These are phyloP conservation scores for Clinocottus analis DNA, from an alignment of 2,113 vertebrate genomes.

Conservation along the genomic window DNA sequence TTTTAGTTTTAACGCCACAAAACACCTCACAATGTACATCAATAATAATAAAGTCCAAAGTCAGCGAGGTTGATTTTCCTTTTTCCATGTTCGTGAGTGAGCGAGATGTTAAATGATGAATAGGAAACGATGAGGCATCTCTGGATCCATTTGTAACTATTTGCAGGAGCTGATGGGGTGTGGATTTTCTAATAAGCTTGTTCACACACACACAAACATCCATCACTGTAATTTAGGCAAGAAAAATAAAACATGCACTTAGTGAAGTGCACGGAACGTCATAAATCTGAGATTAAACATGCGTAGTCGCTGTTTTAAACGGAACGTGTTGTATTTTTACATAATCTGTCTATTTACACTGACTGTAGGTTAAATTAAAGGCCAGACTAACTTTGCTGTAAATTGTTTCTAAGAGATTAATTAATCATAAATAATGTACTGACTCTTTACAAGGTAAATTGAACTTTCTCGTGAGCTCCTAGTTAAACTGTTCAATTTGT, in stretches of 20 bases:
- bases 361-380: background rate
- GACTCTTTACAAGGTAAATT: background rate
- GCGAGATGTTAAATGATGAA: slow-evolving; percentile 46
- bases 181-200: slow-evolving; percentile 50
- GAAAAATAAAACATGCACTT: slow-evolving; percentile 1
- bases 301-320: slow-evolving; percentile 1
- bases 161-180: slow-evolving; percentile 50
- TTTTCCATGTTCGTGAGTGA: slow-evolving; percentile 46
- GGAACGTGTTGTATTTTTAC: background rate
- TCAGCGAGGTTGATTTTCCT: slow-evolving; percentile 8
- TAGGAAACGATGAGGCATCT: slow-evolving; percentile 14
- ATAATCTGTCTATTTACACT: background rate
- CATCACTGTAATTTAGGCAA: slow-evolving; percentile 28
- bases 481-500: background rate
- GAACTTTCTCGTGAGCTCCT: background rate
- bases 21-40: background rate
- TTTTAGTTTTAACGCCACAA: background rate
- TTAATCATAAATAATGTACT: background rate
- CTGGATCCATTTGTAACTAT: slow-evolving; percentile 59
- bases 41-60: slow-evolving; percentile 17
- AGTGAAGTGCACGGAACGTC: background rate
- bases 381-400: background rate
- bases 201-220: slow-evolving; percentile 52
- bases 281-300: slow-evolving; percentile 18
- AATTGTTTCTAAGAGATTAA: background rate